Base-by-base conservation (phyloP, 1,140 invertebrate species). In the Helicoverpa armigera region DNA sequence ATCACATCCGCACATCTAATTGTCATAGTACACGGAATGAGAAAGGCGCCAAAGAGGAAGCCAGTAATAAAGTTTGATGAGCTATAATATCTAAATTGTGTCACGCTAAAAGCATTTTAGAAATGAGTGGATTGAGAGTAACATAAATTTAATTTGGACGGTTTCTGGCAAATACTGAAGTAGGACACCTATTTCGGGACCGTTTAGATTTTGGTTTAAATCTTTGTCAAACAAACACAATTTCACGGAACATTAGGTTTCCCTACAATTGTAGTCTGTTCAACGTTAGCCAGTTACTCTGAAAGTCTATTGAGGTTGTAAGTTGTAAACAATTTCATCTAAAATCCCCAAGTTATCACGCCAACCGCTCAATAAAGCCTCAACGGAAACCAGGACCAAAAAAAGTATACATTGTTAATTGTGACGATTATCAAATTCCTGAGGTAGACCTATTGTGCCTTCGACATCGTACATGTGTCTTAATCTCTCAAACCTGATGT, bases 401-500 rank as follows among this genome's bases (percentile, higher is more conserved):
- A 77, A 77, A 65, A 23, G 23, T 13, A 16, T 76, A 53, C 53
- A 43, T 73, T 75, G 54, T 77, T 67, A 77, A 77, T 65, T 58
- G 35, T 23, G 53, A 31, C 53, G 63, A 70, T 79, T 79, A 79
- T 70, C 10, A 70, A 79, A 79, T 79, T 79, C 76, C 53, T 58
- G 65, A 23, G 63, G 76, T 58, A 10, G 53, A 58, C 35, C 65
- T 75, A 56, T 77, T 77, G 18, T 70, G 12, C 29, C 48, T 63
- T 48, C 31, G 23, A 50, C 35, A 70, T 13, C 14, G 16, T 43
- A 79, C 76, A 79, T 54, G 65, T 69, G 76, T 70, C 61, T 65
- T 65, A 77, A 77, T 77, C 75, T 76, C 74, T 85, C 60, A 77
- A 70, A 75, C 80, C 79, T 81, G 82, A 83, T 80, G 58, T 63